Base-by-base conservation (phyloP, 1,140 invertebrate genomes). In the Drosophila orosa region DNA sequence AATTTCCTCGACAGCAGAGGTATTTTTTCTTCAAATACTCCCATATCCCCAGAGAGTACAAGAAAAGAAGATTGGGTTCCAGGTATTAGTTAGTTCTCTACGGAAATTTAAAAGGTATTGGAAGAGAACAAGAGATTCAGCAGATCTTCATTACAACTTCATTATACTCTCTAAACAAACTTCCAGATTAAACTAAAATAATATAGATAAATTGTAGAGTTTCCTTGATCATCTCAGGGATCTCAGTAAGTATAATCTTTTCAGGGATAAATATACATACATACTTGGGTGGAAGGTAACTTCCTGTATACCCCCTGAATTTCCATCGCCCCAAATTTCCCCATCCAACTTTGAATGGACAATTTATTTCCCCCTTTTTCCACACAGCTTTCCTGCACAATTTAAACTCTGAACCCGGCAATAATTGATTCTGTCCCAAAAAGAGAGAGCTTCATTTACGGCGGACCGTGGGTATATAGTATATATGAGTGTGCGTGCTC, bases 341-440 rank as follows among this genome's bases (percentile, higher is more conserved):
- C 59, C 44, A 44, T 35, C 35, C 52, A 60, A 45, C 13, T 45
- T 22, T n/a, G 13, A 74, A 55, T 37, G 56, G 17, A 45, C 52
- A 65, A 71, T 76, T 80, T 50, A 58, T 76, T 80, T 71, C 42
- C 50, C 56, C 62, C 54, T 44, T 31, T n/a, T 42, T 24, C 31
- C 50, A 29, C n/a, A 12, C 62, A 58, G 67, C 67, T 72, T 81
- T 87, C 56, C 60, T 39, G 40, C 80, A 72, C 75, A 87, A 54
- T 80, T 89, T 89, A 80, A 90, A 89, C 85, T 84, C 85, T 89
- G 84, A 89, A 80, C 84, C 80, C 84, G 77, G 77, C 77, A 89
- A 89, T 89, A 89, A 89, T 89, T 89, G 84, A 89, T 89, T 54
- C 50, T 89, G 85, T 63, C 67, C 33, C 40, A n/a, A 54, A 54